Conservation (phyloP, 2,888 invertebrate genomes). For the Mesochorus sp. region DNA sequence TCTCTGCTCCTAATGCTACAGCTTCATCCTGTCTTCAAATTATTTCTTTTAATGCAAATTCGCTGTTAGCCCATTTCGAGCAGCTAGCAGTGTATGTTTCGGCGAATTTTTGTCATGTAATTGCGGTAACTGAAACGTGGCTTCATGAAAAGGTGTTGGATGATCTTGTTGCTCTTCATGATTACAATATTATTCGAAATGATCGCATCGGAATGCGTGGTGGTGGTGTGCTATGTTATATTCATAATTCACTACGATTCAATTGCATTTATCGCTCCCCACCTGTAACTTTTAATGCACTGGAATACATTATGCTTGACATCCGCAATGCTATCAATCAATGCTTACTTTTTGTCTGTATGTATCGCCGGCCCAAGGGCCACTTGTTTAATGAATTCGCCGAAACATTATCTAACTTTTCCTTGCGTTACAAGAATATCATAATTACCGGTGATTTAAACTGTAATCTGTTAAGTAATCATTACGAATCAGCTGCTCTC, state of each 20-base stretch:
- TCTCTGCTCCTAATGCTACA: too few species aligned
- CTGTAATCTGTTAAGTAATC: not conserved
- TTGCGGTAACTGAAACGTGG: slow-evolving; percentile 33
- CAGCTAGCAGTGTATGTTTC: too few species aligned
- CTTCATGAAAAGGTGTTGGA: slow-evolving; percentile 12
- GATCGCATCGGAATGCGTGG: slow-evolving; percentile 12
- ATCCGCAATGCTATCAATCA: not conserved
- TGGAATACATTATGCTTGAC: slow-evolving; percentile 10
- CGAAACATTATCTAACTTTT: too few species aligned
- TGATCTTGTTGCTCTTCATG: not conserved
- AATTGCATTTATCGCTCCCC: not conserved
- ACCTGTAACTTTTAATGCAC: slow-evolving; percentile 12
- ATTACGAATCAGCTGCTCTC: not conserved
- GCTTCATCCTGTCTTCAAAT: too few species aligned
- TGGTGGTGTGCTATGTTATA: slow-evolving; percentile 37
- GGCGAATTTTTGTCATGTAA: slow-evolving; percentile 8
- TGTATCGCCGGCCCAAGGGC: slow-evolving; percentile 23
- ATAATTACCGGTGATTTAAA: slow-evolving; percentile 23
- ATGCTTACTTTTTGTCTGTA: not conserved
- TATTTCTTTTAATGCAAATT: too few species aligned
- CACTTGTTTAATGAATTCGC: not conserved
- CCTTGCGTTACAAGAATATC: slow-evolving; percentile 29
- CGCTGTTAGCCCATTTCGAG: too few species aligned
- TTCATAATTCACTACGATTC: slow-evolving; percentile 27
- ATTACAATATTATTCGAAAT: slow-evolving; percentile 23